phyloP scores from a whole-genome alignment of 2,113 vertebrate genomes.

The Brachyistius frenatus region DNA sequence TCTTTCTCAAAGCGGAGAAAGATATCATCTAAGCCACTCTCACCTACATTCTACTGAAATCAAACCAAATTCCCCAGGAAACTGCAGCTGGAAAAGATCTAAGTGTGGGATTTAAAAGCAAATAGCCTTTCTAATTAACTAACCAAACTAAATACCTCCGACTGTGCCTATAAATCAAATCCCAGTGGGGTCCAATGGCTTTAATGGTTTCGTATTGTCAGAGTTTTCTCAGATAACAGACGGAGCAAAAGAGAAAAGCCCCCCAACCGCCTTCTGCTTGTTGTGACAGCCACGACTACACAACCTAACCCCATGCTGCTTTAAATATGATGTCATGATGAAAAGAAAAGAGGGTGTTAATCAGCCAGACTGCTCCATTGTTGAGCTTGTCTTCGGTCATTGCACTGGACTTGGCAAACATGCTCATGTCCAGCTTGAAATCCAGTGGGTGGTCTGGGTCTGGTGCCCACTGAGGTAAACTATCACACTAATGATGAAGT shows the following conservation, averaged over 20 bases:
- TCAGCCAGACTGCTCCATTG: background rate
- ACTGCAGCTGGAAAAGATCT: slow-evolving; percentile 12
- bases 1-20: slow-evolving; percentile 6
- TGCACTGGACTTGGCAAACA: slow-evolving; percentile 16
- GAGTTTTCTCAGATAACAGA: slow-evolving; percentile 43
- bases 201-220: slow-evolving; percentile 45
- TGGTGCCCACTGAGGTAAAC: slow-evolving; percentile 26
- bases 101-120: slow-evolving; percentile 18
- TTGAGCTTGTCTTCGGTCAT: slow-evolving; percentile 12
- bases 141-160: slow-evolving; percentile 56
- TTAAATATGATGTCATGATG: slow-evolving; percentile 17
- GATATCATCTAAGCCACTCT: slow-evolving; percentile 10
- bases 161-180: slow-evolving; percentile 48
- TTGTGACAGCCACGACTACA: background rate
- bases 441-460: slow-evolving; percentile 50
- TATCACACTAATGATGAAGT: slow-evolving; percentile 50
- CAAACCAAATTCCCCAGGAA: slow-evolving; percentile 13
- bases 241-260: slow-evolving; percentile 19
- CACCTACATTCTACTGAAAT: slow-evolving; percentile 16
- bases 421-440: slow-evolving; percentile 20
- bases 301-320: background rate
- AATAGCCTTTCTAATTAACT: slow-evolving; percentile 48
- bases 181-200: slow-evolving; percentile 18
- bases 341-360: slow-evolving; percentile 33
- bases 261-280: slow-evolving; percentile 10